A percentile compares a stretch with the other conserved stretches of the same genome.
Conservation (phyloP, 2,888 invertebrate genomes). For the Pollenia angustigena region DNA sequence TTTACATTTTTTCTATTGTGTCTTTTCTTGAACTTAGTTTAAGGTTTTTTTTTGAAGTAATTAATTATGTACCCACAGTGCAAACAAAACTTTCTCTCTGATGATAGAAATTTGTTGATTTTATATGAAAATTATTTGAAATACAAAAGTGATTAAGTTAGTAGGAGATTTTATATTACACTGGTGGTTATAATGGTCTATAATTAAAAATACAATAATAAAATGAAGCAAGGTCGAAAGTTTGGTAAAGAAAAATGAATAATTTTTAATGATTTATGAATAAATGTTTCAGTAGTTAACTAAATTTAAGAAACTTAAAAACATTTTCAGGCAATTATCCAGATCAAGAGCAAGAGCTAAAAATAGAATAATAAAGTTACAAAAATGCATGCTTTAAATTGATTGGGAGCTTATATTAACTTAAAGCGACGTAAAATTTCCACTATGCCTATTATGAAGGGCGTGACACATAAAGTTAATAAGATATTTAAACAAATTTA, state of each 20-base stretch:
- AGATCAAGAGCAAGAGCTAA: too few relatives aligned
- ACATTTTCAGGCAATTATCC: too few relatives aligned
- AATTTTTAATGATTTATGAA: too few relatives aligned
- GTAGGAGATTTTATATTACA: background rate
- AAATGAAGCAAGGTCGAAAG: constrained; percentile 2
- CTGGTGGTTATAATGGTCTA: background rate
- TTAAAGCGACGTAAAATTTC: too few relatives aligned
- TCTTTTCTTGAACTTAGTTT: background rate
- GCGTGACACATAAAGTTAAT: too few relatives aligned
- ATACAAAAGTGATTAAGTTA: background rate
- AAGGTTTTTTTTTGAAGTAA: constrained; percentile 2
- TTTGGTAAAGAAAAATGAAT: background rate
- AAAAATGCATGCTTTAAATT: too few relatives aligned
- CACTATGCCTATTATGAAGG: too few relatives aligned
- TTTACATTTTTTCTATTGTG: constrained; percentile 28
- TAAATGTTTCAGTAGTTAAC: too few relatives aligned
- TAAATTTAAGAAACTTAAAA: too few relatives aligned
- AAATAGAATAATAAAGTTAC: too few relatives aligned
- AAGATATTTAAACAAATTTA: too few relatives aligned
- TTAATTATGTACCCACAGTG: constrained; percentile 26
- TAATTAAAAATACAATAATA: background rate
- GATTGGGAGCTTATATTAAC: too few relatives aligned
- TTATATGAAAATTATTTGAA: background rate
- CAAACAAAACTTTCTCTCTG: constrained; percentile 25
- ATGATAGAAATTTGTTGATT: constrained; percentile 1